Evolutionary conservation across 30 jellyfish, hydroid and myxozoan genomes (phyloP).

Genomic region (Hydra vulgaris): DNA sequence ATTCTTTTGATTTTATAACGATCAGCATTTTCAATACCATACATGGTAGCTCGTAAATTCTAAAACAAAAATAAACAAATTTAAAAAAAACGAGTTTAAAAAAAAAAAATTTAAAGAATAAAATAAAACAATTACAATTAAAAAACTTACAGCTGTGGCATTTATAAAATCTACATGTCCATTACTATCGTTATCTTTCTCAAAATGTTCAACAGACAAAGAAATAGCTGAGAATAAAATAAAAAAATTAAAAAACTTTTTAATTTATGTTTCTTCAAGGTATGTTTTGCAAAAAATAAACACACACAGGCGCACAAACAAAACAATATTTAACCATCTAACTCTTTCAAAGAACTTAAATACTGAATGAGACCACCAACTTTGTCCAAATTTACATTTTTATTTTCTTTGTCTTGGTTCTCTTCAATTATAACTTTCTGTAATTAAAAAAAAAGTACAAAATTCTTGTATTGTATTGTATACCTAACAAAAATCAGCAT

Average conservation of each 20-base stretch:
- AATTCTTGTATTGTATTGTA: too few relatives aligned
- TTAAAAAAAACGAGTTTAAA: too few relatives aligned
- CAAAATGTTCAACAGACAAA: conserved; percentile 43
- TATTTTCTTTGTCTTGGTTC: not conserved
- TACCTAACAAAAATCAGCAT: too few relatives aligned
- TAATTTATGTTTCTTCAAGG: too few relatives aligned
- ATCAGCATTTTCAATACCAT: conserved; percentile 66
- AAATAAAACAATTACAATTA: not conserved
- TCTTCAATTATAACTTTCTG: not conserved
- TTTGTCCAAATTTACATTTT: not conserved
- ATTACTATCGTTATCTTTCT: conserved; percentile 71
- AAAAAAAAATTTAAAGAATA: not conserved
- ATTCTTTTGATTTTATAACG: conserved; percentile 70
- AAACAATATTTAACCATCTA: not conserved
- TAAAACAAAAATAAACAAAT: conserved; percentile 7
- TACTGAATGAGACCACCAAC: not conserved
- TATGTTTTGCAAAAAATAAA: too few relatives aligned
- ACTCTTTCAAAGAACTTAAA: not conserved
- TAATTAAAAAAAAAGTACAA: too few relatives aligned
- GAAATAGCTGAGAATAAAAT: not conserved
- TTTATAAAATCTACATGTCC: conserved; percentile 85
- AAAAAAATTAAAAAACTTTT: too few relatives aligned
- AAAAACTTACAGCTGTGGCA: conserved; percentile 73
- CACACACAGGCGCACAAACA: not conserved
- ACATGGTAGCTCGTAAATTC: conserved; percentile 92